Evolutionary conservation across 2,113 vertebrate species (phyloP).

Genomic region (Calypte anna): DNA sequence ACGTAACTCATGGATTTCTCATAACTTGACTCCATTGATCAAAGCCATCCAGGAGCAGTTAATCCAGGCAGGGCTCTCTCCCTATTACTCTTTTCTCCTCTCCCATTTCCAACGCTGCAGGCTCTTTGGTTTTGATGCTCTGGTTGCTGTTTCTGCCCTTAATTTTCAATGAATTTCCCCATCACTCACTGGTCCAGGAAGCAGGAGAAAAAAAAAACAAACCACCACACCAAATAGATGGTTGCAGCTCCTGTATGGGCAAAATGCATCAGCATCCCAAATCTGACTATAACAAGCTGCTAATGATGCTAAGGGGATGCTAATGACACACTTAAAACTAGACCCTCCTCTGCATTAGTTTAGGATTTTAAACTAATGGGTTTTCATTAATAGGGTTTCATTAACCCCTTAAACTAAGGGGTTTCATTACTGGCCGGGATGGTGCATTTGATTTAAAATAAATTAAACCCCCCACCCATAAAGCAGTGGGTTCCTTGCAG

Average conservation of each 20-base stretch:
- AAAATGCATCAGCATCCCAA: neutral
- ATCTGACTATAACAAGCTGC: neutral
- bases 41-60: neutral
- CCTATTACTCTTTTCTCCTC: neutral
- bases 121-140: neutral
- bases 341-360: neutral
- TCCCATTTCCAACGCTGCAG: neutral
- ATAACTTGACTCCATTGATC: neutral
- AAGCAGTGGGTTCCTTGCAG: neutral
- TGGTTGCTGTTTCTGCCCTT: neutral
- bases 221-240: neutral
- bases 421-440: neutral
- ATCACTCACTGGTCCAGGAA: slow-evolving; percentile 5
- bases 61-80: neutral
- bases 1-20: neutral
- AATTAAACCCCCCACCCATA: neutral
- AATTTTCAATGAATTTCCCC: slow-evolving; percentile 41
- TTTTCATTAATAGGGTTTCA: no score
- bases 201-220: slow-evolving; percentile 19
- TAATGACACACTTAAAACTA: neutral
- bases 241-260: neutral
- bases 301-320: neutral
- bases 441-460: neutral
- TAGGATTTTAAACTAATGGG: neutral
- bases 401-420: neutral